A percentile compares a stretch with the other conserved stretches of the same genome.
phyloP scores from a whole-genome alignment of 1,140 invertebrate species.

The Diorhabda carinulata region DNA sequence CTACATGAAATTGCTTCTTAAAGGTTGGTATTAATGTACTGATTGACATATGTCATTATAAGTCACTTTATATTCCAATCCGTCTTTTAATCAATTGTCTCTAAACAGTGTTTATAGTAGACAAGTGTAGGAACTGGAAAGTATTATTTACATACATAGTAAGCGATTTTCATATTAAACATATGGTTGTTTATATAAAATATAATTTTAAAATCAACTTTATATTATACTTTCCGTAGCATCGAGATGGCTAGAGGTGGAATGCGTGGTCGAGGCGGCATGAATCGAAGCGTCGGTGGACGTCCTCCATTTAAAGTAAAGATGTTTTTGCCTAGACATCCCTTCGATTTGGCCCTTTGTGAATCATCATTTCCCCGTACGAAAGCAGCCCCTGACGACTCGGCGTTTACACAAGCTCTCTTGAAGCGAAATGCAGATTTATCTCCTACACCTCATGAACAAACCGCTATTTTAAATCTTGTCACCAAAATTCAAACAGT shows the following conservation, averaged over 20 bases:
- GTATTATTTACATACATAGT: too few species aligned
- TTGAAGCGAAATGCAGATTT: slow-evolving; percentile 88
- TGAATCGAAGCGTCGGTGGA: slow-evolving; percentile 67
- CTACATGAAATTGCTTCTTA: too few species aligned
- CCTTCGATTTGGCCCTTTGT: slow-evolving; percentile 85
- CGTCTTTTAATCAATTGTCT: too few species aligned
- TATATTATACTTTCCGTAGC: neutral
- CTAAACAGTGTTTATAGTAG: too few species aligned
- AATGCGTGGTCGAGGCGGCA: slow-evolving; percentile 60
- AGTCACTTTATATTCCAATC: too few species aligned
- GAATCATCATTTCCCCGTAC: slow-evolving; percentile 85
- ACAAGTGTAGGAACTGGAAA: too few species aligned
- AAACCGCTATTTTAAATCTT: slow-evolving; percentile 84
- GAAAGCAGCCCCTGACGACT: slow-evolving; percentile 76
- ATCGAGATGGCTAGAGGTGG: slow-evolving; percentile 53
- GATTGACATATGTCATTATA: too few species aligned
- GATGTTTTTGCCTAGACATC: slow-evolving; percentile 77
- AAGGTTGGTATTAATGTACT: too few species aligned
- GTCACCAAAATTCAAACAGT: slow-evolving; percentile 91
- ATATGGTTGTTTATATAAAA: too few species aligned
- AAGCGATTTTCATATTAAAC: too few species aligned
- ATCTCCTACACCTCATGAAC: slow-evolving; percentile 82
- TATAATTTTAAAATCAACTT: neutral
- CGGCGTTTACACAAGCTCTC: slow-evolving; percentile 80
- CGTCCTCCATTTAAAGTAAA: slow-evolving; percentile 60